Evolutionary conservation across 1,140 invertebrate species (phyloP).

Genomic region (Drosophila fuyamai): DNA sequence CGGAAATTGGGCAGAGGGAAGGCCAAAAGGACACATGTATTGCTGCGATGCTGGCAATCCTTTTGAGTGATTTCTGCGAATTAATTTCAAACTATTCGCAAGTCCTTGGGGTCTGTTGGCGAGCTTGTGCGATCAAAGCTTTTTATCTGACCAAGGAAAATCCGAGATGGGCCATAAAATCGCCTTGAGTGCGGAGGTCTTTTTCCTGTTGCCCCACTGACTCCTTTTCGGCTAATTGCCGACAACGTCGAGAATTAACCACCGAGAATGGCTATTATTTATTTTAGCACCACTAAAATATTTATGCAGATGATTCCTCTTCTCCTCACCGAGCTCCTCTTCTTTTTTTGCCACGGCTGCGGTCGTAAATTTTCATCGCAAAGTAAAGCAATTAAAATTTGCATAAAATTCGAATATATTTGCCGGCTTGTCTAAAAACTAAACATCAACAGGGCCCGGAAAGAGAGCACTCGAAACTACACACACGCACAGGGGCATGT

Average conservation of each 20-base stretch:
- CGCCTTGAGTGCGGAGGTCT: neutral
- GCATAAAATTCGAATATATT: slow-evolving; percentile 74
- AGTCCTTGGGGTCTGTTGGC: slow-evolving; percentile 22
- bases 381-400: slow-evolving; percentile 80
- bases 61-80: slow-evolving; percentile 56
- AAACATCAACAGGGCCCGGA: slow-evolving; percentile 56
- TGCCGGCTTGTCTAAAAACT: slow-evolving; percentile 66
- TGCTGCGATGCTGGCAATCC: slow-evolving; percentile 18
- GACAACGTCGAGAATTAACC: slow-evolving; percentile 34
- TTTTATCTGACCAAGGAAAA: slow-evolving; percentile 35
- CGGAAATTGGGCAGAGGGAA: slow-evolving; percentile 8
- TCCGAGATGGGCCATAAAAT: slow-evolving; percentile 33
- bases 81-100: slow-evolving; percentile 44
- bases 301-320: slow-evolving; percentile 44
- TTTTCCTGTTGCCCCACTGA: slow-evolving; percentile 18
- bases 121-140: slow-evolving; percentile 30
- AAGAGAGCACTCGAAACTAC: slow-evolving; percentile 55
- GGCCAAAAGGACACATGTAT: slow-evolving; percentile 20
- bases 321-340: slow-evolving; percentile 4
- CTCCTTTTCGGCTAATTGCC: slow-evolving; percentile 35
- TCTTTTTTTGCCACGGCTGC: neutral
- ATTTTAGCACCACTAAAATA: slow-evolving; percentile 56
- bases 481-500: slow-evolving; percentile 35
- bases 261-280: slow-evolving; percentile 46
- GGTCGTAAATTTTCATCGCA: slow-evolving; percentile 61